phyloP scores from a whole-genome alignment of 2,888 invertebrate species.

The Nyleta sp. region DNA sequence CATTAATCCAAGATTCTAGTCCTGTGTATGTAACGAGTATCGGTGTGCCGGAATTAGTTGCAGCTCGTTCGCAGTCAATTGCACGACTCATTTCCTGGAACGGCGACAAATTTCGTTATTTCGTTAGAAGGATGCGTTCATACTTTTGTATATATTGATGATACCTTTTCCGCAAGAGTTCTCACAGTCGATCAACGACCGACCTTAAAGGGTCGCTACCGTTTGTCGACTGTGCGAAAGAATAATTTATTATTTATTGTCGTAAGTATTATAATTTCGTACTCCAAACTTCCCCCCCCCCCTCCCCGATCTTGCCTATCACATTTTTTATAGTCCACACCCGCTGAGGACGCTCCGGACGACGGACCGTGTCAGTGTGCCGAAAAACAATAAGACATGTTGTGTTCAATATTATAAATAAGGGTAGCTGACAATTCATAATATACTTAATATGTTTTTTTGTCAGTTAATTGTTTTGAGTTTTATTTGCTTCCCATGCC shows the following conservation, averaged over 20 bases:
- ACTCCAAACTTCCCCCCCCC: too few relatives aligned
- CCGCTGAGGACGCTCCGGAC: too few relatives aligned
- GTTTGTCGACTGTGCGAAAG: background rate
- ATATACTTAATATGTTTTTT: too few relatives aligned
- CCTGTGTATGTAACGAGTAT: constrained; percentile 43
- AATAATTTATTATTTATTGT: constrained; percentile 24
- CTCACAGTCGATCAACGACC: background rate
- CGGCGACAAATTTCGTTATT: constrained; percentile 18
- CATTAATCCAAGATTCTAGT: constrained; percentile 59
- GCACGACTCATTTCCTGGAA: constrained; percentile 21
- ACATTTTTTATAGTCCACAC: too few relatives aligned
- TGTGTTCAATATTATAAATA: too few relatives aligned
- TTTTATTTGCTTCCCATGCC: too few relatives aligned
- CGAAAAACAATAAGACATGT: too few relatives aligned
- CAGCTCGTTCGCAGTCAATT: constrained; percentile 60
- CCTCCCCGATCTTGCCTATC: too few relatives aligned
- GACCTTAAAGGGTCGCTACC: background rate
- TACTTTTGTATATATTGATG: constrained; percentile 43
- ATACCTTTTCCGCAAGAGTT: constrained; percentile 3
- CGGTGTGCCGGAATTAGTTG: constrained; percentile 28
- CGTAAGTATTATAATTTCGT: constrained; percentile 40
- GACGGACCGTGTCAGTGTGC: too few relatives aligned
- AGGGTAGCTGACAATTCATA: too few relatives aligned
- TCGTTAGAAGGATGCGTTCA: constrained; percentile 17
- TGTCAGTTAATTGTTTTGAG: too few relatives aligned